A percentile compares a stretch with the other conserved stretches of the same genome.
These are phyloP conservation scores for Noctilio leporinus DNA, from an alignment of 2,113 vertebrate genomes.

Conservation along the genomic window DNA sequence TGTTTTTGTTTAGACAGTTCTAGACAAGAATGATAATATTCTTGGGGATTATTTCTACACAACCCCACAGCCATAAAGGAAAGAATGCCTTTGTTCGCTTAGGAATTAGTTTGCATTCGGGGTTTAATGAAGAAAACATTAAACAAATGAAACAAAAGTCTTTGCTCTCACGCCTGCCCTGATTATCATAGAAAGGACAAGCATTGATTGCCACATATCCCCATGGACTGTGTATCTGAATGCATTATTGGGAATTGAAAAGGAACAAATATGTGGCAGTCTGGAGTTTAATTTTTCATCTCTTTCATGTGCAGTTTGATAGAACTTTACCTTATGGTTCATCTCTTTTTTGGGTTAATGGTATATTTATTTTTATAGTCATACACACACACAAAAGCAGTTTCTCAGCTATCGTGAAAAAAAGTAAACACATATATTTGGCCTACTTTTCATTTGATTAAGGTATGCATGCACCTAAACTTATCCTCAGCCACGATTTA, in stretches of 20 bases:
- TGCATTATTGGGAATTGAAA: neutral
- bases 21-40: neutral
- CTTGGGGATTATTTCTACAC: neutral
- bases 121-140: neutral
- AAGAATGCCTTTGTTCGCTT: neutral
- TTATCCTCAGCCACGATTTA: slow-evolving; percentile 22
- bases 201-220: neutral
- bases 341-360: slow-evolving; percentile 52
- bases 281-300: slow-evolving; percentile 34
- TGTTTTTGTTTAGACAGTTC: neutral
- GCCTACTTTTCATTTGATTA: slow-evolving; percentile 44
- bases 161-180: neutral
- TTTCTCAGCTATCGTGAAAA: neutral
- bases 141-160: neutral
- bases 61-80: neutral
- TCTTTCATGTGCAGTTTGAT: neutral
- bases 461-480: neutral
- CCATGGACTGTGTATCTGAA: neutral
- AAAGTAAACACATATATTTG: neutral
- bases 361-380: slow-evolving; percentile 34
- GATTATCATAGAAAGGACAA: neutral
- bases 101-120: neutral
- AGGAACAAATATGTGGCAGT: neutral
- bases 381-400: neutral
- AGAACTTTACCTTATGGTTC: neutral